phyloP scores from a whole-genome alignment of 2,113 vertebrate genomes.

The Mesoclemmys tuberculata region DNA sequence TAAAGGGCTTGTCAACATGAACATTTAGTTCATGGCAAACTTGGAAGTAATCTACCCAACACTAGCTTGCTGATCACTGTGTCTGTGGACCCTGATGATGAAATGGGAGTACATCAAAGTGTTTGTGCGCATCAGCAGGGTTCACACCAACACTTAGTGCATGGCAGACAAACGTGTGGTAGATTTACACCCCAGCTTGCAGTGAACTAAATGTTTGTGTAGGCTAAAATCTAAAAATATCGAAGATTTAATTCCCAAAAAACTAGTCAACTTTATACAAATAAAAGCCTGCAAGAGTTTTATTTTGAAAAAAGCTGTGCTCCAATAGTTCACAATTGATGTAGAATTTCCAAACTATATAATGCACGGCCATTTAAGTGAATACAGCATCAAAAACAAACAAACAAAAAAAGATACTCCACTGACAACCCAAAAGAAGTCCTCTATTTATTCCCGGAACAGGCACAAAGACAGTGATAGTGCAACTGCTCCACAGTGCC shows the following conservation, averaged over 20 bases:
- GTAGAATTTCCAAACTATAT: not conserved
- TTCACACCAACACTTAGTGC: not conserved
- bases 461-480: not conserved
- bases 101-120: not conserved
- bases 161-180: not conserved
- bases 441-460: not conserved
- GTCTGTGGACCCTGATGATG: not conserved
- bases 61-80: not conserved
- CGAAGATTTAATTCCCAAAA: not conserved
- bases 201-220: not conserved
- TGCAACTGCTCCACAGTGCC: not conserved
- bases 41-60: not conserved
- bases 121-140: not conserved
- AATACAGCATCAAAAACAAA: not conserved
- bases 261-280: not conserved
- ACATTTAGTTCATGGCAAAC: not conserved
- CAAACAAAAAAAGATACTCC: not conserved
- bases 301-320: not conserved
- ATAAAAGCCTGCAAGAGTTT: not conserved
- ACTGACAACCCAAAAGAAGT: not conserved
- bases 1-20: not conserved
- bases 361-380: not conserved
- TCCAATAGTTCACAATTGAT: not conserved
- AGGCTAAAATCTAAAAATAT: not conserved
- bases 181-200: not conserved